Evolutionary conservation across 2,888 invertebrate species (phyloP), one percentile per base, ranked within the genome.

Genomic region (Brenthis hecate): DNA sequence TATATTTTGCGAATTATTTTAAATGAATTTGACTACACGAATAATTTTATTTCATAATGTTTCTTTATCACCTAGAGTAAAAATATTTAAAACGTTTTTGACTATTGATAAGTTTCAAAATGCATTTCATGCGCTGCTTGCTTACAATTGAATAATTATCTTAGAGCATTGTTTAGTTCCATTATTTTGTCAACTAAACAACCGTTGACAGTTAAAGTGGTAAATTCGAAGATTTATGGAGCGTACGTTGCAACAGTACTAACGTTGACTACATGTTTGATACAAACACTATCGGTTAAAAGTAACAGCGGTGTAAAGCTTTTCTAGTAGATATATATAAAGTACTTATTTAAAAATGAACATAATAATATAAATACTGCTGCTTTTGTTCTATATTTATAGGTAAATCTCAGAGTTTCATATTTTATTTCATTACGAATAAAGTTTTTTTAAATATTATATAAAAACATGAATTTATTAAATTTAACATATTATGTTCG

Each of bases 101-200:
- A 19, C 13, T 14, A 58, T 5, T 16, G 51, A n/a, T 13, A 50
- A 65, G 57, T 56, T 64, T 65, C 53, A 62, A 73, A 73, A 55
- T 68, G 56, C 65, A 67, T 68, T 70, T 71, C 67, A 32, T 62
- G 53, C 66, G 53, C 56, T 81, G 81, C 79, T 79, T 73, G 78
- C 73, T 74, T 66, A 82, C 80, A 81, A 83, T 82, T 80, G 79
- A 73, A 80, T 81, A 81, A 81, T 85, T 86, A 80, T 83, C 80
- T 78, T 74, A 75, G 73, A 71, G 76, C 78, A 83, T 86, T 87
- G 87, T 88, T 80, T 84, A 76, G 75, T 75, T 78, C 79, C 83
- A 86, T 87, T 88, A 87, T 86, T 86, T 84, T 84, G 85, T 84
- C 84, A 87, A 85, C 84, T 81, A 74, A 76, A 75, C 74, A 79